phyloP scores from a whole-genome alignment of 2,797 vertebrate genomes.

The Gastrophryne carolinensis region DNA sequence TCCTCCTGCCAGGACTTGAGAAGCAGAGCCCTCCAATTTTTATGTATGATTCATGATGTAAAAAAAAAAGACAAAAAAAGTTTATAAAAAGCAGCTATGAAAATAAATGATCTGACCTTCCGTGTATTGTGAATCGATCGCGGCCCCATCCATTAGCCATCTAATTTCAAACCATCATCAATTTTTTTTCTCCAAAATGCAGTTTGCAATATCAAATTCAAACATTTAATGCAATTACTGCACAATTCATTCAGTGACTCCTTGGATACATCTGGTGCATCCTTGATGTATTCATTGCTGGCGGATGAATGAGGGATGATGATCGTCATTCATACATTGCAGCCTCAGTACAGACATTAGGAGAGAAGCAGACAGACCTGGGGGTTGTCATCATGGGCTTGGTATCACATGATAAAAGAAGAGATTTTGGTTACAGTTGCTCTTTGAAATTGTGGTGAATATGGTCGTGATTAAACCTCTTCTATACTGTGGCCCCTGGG shows the following conservation, averaged over 20 bases:
- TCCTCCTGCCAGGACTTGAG: not conserved
- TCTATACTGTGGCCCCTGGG: constrained; percentile 19
- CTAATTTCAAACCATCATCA: constrained; percentile 44
- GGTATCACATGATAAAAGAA: constrained; percentile 31
- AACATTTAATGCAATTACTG: constrained; percentile 39
- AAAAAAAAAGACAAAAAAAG: constrained; percentile 33
- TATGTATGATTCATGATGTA: constrained; percentile 1
- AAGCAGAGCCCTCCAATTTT: constrained; percentile 6
- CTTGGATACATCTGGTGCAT: not conserved
- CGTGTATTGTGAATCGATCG: not conserved
- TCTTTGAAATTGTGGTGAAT: constrained; percentile 11
- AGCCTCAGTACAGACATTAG: constrained; percentile 39
- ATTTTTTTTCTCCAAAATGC: constrained; percentile 36
- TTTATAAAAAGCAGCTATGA: constrained; percentile 19
- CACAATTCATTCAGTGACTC: constrained; percentile 20
- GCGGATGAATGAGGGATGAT: constrained; percentile 39
- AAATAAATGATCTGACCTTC: constrained; percentile 27
- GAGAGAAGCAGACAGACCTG: not conserved
- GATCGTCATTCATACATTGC: constrained; percentile 42
- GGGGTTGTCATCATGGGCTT: constrained; percentile 26
- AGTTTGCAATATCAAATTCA: constrained; percentile 48
- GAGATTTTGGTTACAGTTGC: constrained; percentile 38
- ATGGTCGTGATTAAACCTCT: constrained; percentile 42
- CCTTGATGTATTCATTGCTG: constrained; percentile 10
- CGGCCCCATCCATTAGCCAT: constrained; percentile 38